Evolutionary conservation across 2,888 invertebrate species (phyloP).

Genomic region (Drosophila cognata): DNA sequence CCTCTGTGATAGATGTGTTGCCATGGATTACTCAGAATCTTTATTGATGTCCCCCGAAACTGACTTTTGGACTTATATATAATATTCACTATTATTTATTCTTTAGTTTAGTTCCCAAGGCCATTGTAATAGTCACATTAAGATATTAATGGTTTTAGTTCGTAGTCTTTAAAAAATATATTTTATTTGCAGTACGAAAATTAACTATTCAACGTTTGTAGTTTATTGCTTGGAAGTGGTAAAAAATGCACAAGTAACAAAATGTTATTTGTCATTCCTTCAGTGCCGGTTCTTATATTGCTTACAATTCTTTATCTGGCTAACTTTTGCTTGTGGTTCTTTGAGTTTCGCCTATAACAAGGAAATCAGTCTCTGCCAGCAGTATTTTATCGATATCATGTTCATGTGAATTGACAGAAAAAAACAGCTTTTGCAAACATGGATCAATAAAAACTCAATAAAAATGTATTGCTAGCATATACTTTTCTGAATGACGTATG

Average conservation of each 20-base stretch:
- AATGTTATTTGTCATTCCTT: not conserved
- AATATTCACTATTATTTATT: conserved; percentile 48
- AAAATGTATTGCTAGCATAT: not conserved
- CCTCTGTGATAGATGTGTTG: conserved; percentile 86
- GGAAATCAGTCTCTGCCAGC: not conserved
- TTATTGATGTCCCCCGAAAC: conserved; percentile 33
- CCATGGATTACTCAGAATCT: conserved; percentile 86
- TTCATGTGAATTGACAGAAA: not conserved
- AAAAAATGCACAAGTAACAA: not conserved
- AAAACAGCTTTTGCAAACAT: not conserved
- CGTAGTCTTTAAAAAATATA: conserved; percentile 21
- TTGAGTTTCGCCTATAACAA: not conserved
- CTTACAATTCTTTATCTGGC: not conserved
- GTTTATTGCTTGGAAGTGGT: not conserved
- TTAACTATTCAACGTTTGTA: not conserved
- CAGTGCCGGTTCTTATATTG: not conserved
- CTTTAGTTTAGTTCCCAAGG: conserved; percentile 38
- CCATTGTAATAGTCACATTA: conserved; percentile 54
- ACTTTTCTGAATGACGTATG: not conserved
- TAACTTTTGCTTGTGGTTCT: not conserved
- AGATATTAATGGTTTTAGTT: conserved; percentile 32
- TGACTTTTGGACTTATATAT: not conserved
- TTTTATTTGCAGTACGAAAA: conserved; percentile 32
- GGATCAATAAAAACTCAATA: not conserved
- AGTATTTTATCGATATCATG: not conserved